Evolutionary conservation across 2,797 vertebrate genomes (phyloP).

Genomic region (Etheostoma nigrum): DNA sequence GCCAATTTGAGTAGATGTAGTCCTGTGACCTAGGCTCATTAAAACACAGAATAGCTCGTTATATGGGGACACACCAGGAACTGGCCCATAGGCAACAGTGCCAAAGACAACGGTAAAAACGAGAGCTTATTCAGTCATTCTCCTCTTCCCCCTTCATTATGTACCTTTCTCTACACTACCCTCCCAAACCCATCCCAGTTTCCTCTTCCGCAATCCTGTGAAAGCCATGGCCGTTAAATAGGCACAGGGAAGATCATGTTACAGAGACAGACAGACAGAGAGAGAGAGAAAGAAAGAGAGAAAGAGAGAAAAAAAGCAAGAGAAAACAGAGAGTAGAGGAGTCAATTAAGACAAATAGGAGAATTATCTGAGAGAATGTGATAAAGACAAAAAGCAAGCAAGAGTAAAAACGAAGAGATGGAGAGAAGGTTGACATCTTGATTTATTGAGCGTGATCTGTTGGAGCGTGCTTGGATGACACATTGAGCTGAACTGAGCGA

Average conservation of each 20-base stretch:
- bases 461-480: conserved; percentile 46
- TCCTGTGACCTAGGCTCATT: conserved; percentile 49
- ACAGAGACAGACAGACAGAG: background rate
- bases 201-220: conserved; percentile 34
- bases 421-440: conserved; percentile 35
- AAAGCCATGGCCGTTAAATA: conserved; percentile 39
- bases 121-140: conserved; percentile 29
- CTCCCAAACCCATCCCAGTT: conserved; percentile 15
- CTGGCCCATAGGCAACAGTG: conserved; percentile 44
- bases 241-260: conserved; percentile 21
- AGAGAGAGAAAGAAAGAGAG: background rate
- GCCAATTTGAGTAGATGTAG: conserved; percentile 34
- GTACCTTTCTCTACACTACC: conserved; percentile 26
- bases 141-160: conserved; percentile 36
- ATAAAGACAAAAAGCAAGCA: conserved; percentile 12
- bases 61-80: conserved; percentile 46
- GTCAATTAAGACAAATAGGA: conserved; percentile 18
- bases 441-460: conserved; percentile 57
- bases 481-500: conserved; percentile 42
- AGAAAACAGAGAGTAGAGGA: conserved; percentile 26
- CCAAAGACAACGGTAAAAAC: conserved; percentile 30
- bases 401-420: background rate
- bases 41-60: conserved; percentile 42
- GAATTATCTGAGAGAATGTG: conserved; percentile 31
- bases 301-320: background rate